Percentiles rank a stretch among this genome's conserved stretches.
These are phyloP conservation scores for Siderastrea radians DNA, from an alignment of 92 coral and sea anemone species.

Conservation along the genomic window DNA sequence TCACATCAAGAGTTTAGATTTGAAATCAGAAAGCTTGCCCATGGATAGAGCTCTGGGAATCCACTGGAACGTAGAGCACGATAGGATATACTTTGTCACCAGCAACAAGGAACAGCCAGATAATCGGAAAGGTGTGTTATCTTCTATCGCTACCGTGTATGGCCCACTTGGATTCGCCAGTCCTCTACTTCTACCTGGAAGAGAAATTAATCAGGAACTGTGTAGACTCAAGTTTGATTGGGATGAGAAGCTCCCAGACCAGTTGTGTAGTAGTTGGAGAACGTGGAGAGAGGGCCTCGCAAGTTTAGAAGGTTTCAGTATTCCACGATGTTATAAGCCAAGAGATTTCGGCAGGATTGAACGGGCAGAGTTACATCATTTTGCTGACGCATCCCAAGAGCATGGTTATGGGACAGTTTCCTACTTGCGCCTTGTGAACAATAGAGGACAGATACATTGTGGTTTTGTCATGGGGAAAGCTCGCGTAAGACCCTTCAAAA, in stretches of 20 bases:
- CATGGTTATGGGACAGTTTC: constrained; percentile 86
- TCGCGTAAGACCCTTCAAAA: constrained; percentile 58
- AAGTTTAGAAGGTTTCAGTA: neutral
- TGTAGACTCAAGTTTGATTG: too few relatives aligned
- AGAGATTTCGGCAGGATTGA: neutral
- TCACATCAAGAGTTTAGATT: constrained; percentile 56
- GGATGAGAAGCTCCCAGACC: too few relatives aligned
- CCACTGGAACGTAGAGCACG: constrained; percentile 76
- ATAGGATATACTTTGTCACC: constrained; percentile 53
- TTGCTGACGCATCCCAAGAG: constrained; percentile 72
- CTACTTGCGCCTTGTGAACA: constrained; percentile 57
- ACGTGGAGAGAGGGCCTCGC: too few relatives aligned
- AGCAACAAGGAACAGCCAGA: constrained; percentile 68
- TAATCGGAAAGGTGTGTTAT: constrained; percentile 71
- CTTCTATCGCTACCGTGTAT: constrained; percentile 13
- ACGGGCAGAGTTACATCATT: constrained; percentile 55
- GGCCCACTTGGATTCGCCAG: constrained; percentile 81
- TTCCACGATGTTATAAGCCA: neutral
- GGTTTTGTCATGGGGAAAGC: constrained; percentile 76
- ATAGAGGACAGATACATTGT: constrained; percentile 61
- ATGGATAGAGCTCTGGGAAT: constrained; percentile 74
- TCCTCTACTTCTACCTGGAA: constrained; percentile 63
- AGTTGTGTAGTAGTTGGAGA: too few relatives aligned
- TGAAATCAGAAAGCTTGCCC: constrained; percentile 62
- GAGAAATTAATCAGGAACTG: constrained; percentile 31